Conservation (phyloP, 2,797 vertebrate species). For the Simalia tracyae region DNA sequence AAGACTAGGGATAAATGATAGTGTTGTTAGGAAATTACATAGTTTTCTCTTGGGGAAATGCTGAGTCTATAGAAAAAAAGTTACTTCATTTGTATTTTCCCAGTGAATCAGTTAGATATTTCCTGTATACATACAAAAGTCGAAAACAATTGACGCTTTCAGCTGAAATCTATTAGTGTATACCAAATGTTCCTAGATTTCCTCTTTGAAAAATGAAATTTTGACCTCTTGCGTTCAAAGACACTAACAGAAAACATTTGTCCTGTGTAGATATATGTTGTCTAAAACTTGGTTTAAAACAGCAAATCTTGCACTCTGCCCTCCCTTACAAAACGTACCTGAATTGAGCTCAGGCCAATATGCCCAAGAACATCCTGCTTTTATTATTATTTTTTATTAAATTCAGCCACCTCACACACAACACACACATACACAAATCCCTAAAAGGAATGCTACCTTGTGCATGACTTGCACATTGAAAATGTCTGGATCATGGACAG, state of each 20-base stretch:
- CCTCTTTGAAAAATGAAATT: constrained; percentile 55
- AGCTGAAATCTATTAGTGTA: constrained; percentile 45
- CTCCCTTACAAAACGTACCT: not conserved
- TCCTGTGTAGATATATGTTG: constrained; percentile 10
- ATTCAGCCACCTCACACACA: not conserved
- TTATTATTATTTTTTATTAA: not conserved
- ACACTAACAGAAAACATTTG: constrained; percentile 37
- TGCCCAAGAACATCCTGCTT: not conserved
- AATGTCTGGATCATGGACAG: not conserved
- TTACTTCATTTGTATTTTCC: constrained; percentile 74
- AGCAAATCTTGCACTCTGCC: rapidly evolving
- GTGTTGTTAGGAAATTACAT: constrained; percentile 72
- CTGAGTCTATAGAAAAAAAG: constrained; percentile 56
- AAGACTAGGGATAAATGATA: constrained; percentile 68
- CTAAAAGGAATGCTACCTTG: not conserved
- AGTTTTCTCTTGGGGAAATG: constrained; percentile 74
- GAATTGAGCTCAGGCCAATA: not conserved
- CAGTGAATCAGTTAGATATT: constrained; percentile 70
- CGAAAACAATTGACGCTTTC: constrained; percentile 72
- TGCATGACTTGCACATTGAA: not conserved
- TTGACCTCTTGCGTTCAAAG: constrained; percentile 38
- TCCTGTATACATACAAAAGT: constrained; percentile 68
- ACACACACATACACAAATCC: not conserved
- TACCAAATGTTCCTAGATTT: constrained; percentile 45
- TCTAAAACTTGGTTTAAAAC: constrained; percentile 11